phyloP scores from a whole-genome alignment of 2,113 vertebrate species.

The Mungos mungo region DNA sequence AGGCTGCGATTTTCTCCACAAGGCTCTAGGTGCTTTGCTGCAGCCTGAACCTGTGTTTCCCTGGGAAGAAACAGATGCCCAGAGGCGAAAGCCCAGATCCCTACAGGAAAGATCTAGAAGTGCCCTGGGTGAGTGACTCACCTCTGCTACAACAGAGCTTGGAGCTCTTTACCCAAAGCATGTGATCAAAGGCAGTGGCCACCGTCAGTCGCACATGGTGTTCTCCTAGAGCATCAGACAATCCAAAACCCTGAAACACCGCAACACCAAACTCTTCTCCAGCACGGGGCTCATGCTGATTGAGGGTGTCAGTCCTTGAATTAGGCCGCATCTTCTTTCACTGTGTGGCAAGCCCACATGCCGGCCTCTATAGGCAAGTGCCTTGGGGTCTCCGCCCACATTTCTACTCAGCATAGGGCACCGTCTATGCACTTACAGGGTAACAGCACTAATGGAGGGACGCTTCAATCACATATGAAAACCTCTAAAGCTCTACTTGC shows the following conservation, averaged over 20 bases:
- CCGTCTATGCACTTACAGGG: neutral
- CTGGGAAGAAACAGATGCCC: neutral
- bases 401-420: neutral
- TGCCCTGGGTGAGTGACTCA: neutral
- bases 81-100: neutral
- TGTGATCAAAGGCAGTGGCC: neutral
- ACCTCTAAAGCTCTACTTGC: neutral
- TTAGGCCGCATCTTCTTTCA: neutral
- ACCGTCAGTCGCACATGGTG: neutral
- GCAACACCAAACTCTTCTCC: neutral
- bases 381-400: neutral
- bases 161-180: neutral
- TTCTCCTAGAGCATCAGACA: neutral
- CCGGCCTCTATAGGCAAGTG: neutral
- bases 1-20: neutral
- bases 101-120: constrained; percentile 2
- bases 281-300: neutral
- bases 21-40: neutral
- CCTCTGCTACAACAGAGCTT: neutral
- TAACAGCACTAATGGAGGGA: neutral
- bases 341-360: fast-evolving
- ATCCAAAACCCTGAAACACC: neutral
- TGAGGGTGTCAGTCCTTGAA: neutral
- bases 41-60: neutral
- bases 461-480: neutral